Conservation (phyloP, 2,113 vertebrate species). For the Drymodes brunneopygia region DNA sequence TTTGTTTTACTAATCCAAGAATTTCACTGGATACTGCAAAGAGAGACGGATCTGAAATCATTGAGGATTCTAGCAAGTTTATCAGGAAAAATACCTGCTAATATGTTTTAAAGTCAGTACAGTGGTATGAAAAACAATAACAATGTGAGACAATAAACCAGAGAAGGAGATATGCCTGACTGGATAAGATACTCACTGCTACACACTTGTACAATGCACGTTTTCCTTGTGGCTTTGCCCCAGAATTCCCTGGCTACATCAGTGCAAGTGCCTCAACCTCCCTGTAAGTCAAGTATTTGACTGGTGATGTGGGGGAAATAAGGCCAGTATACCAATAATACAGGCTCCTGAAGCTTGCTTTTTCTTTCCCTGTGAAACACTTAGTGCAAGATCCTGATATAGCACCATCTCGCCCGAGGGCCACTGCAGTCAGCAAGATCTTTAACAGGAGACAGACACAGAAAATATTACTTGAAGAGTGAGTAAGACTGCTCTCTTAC, state of each 20-base stretch:
- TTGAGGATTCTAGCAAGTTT: neutral
- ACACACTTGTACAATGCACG: neutral
- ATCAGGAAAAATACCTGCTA: neutral
- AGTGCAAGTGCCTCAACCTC: neutral
- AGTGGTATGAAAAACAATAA: neutral
- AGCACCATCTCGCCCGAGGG: neutral
- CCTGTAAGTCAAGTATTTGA: neutral
- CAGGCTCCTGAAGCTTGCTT: neutral
- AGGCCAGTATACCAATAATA: neutral
- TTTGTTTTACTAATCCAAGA: neutral
- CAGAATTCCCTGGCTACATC: neutral
- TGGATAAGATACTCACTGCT: neutral
- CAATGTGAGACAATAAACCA: neutral
- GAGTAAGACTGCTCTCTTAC: neutral
- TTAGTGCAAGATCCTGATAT: neutral
- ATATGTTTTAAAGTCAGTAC: neutral
- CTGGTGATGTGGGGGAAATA: neutral
- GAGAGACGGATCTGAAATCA: neutral
- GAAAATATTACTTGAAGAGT: neutral
- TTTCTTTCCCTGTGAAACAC: neutral
- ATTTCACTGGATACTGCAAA: neutral
- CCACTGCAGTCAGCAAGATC: neutral
- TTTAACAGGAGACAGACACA: neutral
- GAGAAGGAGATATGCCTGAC: neutral
- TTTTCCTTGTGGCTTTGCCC: neutral